Evolutionary conservation across 2,888 invertebrate genomes (phyloP).

Genomic region (Andrena camellia): DNA sequence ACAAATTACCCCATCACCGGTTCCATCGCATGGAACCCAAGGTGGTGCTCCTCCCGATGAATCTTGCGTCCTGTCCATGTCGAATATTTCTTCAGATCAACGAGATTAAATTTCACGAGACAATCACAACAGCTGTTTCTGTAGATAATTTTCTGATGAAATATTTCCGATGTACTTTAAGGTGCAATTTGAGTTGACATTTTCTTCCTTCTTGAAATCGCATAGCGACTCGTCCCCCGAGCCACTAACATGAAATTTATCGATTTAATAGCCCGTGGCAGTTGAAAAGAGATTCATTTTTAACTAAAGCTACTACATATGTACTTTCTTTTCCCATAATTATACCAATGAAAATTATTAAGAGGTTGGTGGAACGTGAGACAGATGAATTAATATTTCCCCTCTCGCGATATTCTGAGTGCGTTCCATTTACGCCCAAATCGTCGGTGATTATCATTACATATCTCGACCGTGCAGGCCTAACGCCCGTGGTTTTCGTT

Average conservation of each 20-base stretch:
- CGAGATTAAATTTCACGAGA: not conserved
- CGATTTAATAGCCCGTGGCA: constrained; percentile 56
- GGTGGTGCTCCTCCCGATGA: not conserved
- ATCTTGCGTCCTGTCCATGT: constrained; percentile 11
- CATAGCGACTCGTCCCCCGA: not conserved
- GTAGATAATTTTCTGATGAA: not conserved
- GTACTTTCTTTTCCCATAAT: not conserved
- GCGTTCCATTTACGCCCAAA: no score
- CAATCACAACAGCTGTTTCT: not conserved
- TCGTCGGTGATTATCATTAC: no score
- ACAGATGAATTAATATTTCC: constrained; percentile 14
- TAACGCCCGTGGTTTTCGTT: no score
- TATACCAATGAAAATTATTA: not conserved
- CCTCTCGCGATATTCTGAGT: not conserved
- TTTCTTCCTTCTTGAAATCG: not conserved
- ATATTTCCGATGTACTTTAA: not conserved
- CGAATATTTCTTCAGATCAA: constrained; percentile 18
- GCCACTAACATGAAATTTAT: constrained; percentile 31
- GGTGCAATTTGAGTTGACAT: not conserved
- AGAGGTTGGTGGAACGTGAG: not conserved
- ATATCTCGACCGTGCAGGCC: no score
- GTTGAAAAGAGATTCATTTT: not conserved
- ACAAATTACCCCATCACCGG: constrained; percentile 33
- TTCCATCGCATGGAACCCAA: not conserved
- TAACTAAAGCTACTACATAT: not conserved